A percentile compares a stretch with the other conserved stretches of the same genome.
Evolutionary conservation across 2,888 invertebrate species (phyloP).

Genomic region (Netelia inedita): DNA sequence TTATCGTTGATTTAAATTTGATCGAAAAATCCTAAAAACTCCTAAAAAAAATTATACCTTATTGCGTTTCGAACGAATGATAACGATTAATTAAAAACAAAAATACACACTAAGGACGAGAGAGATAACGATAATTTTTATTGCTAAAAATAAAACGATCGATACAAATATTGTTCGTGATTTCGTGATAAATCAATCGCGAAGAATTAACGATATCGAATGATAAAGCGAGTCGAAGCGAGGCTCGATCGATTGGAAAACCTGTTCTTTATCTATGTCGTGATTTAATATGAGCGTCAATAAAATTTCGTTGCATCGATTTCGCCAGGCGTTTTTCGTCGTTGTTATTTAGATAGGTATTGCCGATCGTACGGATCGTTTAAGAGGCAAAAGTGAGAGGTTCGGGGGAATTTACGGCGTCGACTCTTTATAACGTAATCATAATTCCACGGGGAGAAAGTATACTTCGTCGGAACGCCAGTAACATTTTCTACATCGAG

Average conservation of each 20-base stretch:
- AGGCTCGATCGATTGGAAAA: slow-evolving; percentile 1
- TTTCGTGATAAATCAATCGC: no score
- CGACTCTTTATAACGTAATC: slow-evolving; percentile 56
- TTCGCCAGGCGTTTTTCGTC: slow-evolving; percentile 13
- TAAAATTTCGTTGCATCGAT: slow-evolving; percentile 16
- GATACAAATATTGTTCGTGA: no score
- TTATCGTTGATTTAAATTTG: no score
- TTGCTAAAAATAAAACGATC: neutral
- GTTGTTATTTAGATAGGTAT: slow-evolving; percentile 17
- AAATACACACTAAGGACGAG: neutral
- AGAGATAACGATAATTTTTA: no score
- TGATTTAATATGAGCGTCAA: slow-evolving; percentile 3
- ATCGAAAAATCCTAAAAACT: no score
- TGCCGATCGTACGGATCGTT: slow-evolving; percentile 14
- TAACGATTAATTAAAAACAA: no score
- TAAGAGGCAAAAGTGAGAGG: slow-evolving; percentile 63
- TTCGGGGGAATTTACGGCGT: slow-evolving; percentile 37
- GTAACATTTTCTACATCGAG: slow-evolving; percentile 27
- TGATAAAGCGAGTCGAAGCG: neutral
- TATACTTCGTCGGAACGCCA: slow-evolving; percentile 47
- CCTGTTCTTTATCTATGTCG: neutral
- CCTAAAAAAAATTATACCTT: no score
- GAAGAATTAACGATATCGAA: no score
- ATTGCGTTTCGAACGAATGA: no score
- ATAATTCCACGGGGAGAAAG: slow-evolving; percentile 61